These are phyloP conservation scores for Scelioninae gen. 1 DNA, from an alignment of 2,888 invertebrate species.

Conservation along the genomic window DNA sequence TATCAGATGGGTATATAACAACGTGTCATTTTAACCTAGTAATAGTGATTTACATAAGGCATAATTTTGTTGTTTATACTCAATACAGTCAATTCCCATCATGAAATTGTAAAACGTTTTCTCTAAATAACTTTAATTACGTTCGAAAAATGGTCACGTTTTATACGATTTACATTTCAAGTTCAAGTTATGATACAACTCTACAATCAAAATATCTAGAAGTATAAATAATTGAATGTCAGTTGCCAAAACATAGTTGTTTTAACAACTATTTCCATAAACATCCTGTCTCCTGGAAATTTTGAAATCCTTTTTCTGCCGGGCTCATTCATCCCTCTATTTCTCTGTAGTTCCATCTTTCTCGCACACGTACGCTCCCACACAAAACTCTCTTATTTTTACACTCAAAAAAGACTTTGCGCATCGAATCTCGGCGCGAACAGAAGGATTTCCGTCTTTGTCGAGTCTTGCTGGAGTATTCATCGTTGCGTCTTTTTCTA, in stretches of 20 bases:
- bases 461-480: constrained; percentile 53
- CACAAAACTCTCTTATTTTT: constrained; percentile 58
- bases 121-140: constrained; percentile 53
- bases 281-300: constrained; percentile 74
- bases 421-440: constrained; percentile 59
- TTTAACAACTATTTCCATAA: constrained; percentile 78
- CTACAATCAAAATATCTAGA: constrained; percentile 50
- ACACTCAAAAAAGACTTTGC: constrained; percentile 52
- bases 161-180: constrained; percentile 55
- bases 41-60: too few species aligned
- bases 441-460: constrained; percentile 60
- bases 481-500: constrained; percentile 62
- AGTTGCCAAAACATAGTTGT: constrained; percentile 72
- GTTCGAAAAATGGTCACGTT: constrained; percentile 65
- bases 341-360: constrained; percentile 18
- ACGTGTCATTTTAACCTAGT: too few species aligned
- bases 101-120: constrained; percentile 50
- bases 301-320: constrained; percentile 46
- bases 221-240: constrained; percentile 62
- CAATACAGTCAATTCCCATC: too few species aligned
- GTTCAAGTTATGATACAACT: constrained; percentile 41
- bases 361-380: constrained; percentile 27
- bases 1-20: too few species aligned
- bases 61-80: too few species aligned
- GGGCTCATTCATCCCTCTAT: constrained; percentile 41